Percentiles rank a stretch among this genome's conserved stretches.
Conservation (phyloP, 2,888 invertebrate genomes). For the Eulithis testata region DNA sequence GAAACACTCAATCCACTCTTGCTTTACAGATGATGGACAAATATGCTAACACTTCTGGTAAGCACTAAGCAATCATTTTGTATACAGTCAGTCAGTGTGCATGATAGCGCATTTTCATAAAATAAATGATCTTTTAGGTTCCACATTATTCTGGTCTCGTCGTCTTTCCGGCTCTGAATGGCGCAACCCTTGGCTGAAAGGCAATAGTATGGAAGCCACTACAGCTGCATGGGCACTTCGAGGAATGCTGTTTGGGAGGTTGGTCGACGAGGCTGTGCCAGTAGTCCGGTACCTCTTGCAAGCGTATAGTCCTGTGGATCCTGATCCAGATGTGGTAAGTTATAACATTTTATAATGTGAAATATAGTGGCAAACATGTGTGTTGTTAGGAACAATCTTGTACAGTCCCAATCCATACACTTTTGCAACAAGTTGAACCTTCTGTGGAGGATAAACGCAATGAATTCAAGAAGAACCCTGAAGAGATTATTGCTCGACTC, state of each 20-base stretch:
- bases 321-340: slow-evolving; percentile 74
- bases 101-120: no score
- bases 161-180: slow-evolving; percentile 64
- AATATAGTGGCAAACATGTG: no score
- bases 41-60: slow-evolving; percentile 79
- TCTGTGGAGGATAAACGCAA: no score
- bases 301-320: slow-evolving; percentile 58
- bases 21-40: slow-evolving; percentile 81
- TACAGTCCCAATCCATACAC: no score
- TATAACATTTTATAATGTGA: no score
- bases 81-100: no score
- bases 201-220: slow-evolving; percentile 85
- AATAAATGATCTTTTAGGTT: slow-evolving; percentile 49
- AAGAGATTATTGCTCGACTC: no score
- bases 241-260: slow-evolving; percentile 82
- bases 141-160: slow-evolving; percentile 74
- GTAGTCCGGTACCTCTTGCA: slow-evolving; percentile 70
- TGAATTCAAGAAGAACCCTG: no score
- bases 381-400: no score
- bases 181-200: slow-evolving; percentile 75
- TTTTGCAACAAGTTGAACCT: no score
- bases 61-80: slow-evolving; percentile 14
- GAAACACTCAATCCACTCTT: slow-evolving; percentile 87
- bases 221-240: slow-evolving; percentile 95
- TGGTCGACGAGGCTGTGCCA: slow-evolving; percentile 66